Base-by-base conservation (phyloP, 2,113 vertebrate species). In the Sander vitreus region DNA sequence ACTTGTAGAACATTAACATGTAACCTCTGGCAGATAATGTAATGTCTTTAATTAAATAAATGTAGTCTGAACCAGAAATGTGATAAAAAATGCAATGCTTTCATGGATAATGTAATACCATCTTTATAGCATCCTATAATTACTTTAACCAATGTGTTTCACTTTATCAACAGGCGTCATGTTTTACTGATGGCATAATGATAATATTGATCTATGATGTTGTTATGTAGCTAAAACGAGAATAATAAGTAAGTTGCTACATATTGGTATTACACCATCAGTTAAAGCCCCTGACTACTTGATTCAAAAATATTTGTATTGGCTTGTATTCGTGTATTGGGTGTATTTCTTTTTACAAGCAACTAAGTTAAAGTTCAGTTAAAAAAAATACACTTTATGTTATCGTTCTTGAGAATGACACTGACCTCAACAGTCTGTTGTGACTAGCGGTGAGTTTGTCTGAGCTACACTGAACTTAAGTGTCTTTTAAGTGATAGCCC, bases 81-180 rank as follows among this genome's bases (percentile, higher is more conserved):
- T 63, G 21, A 71, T 91, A 59, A 81, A 87, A 81, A 59, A 74
- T 83, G 73, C n/a, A 76, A 13, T 39, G 53, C 36, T 75, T 70
- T 78, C 73, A 80, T 77, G 3, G 66, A 77, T 85, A 62, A 87
- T 82, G 43, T 67, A 73, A 78, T 33, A 59, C 36, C 43, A 19
- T 74, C 60, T 73, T 47, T 33, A 51, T 68, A 51, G 57, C 47
- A 78, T 75, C 7, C n/a, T 77, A 30, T 80, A 33, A 73, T 83
- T 72, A 70, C 55, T 82, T 60, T 5, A 18, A 45, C 23, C 21
- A 65, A 4, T 55, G 69, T 27, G 70, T 78, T 62, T 18, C 50
- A 47, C 15, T 51, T 18, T 3, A 47, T 70, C 19, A 48, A 68
- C 77, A 25, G 8, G 15, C 21, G 36, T 10, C 19, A 15, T 48